Evolutionary conservation across 2,888 invertebrate genomes (phyloP).

Genomic region (Dicyrtomina minuta): DNA sequence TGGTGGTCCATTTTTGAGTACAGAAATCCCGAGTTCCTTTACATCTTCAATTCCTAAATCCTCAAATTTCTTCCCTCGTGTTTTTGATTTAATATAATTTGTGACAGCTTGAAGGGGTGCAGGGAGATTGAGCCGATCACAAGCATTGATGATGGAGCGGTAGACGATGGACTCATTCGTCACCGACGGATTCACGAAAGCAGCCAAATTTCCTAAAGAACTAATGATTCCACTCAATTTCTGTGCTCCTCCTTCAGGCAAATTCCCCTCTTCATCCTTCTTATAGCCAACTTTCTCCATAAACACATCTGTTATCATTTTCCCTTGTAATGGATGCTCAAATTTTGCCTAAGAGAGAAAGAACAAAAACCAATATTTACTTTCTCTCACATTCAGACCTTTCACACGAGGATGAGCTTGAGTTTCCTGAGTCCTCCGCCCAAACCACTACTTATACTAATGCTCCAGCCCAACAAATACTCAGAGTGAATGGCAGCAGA

Average conservation of each 20-base stretch:
- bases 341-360: constrained; percentile 35
- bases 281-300: constrained; percentile 39
- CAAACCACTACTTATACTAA: too few species aligned
- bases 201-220: constrained; percentile 42
- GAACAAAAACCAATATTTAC: constrained; percentile 8
- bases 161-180: constrained; percentile 34
- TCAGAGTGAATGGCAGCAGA: too few species aligned
- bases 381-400: too few species aligned
- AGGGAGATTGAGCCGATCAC: constrained; percentile 47
- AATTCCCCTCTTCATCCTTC: constrained; percentile 28
- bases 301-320: constrained; percentile 43
- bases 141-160: constrained; percentile 37
- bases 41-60: constrained; percentile 35
- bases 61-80: constrained; percentile 33
- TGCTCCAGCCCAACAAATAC: too few species aligned
- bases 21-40: constrained; percentile 36
- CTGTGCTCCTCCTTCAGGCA: constrained; percentile 3
- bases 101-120: constrained; percentile 44
- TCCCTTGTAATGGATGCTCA: constrained; percentile 48
- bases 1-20: constrained; percentile 48
- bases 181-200: constrained; percentile 44
- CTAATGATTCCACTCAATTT: neutral
- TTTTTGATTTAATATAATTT: constrained; percentile 31
- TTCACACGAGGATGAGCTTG: too few species aligned
- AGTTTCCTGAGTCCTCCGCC: too few species aligned